Evolutionary conservation across 2,113 vertebrate genomes (phyloP), one percentile per base, ranked within the genome.

Genomic region (Solea senegalensis): DNA sequence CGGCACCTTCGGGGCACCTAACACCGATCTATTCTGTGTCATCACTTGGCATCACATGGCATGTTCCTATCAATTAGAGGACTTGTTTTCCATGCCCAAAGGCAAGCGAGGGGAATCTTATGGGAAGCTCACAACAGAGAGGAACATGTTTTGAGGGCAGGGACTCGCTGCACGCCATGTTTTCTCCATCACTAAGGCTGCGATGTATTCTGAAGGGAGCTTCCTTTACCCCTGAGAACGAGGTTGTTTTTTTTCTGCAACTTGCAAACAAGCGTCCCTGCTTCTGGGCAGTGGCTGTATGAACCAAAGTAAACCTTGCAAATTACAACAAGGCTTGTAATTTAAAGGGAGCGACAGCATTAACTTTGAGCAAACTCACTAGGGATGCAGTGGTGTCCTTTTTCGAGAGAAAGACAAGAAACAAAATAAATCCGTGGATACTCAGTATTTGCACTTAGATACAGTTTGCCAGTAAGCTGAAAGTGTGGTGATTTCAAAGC

Each of bases 71-170:
- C 79, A 85, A 76, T 86, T 88, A 85, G 51, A 34, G 56, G 83
- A 67, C 78, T 81, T 89, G 74, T 89, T 86, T 85, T 87, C 81
- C 84, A 72, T 72, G 51, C 69, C 81, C 43, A 28, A 72, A 56
- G 84, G 75, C 75, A 71, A 74, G 61, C 21, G 51, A 58, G 41
- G 81, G 34, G 80, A 88, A 77, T 82, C 80, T 63, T 74, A 46
- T 83, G 86, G 83, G 82, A 86, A 83, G 71, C 71, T 41, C 54
- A 9, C 15, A 70, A 59, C 81, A 81, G 72, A 64, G 28, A 76
- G 78, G 65, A 82, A 64, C 66, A 62, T 66, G 46, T 72, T 80
- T 48, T 65, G 39, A 69, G 64, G 43, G 41, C 6, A 66, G 84
- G 76, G 82, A 80, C 45, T 74, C 8, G 1, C 10, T 28, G 83